Percentiles rank a stretch among this genome's conserved stretches.
Conservation (phyloP, 2,113 vertebrate genomes). For the Syrrhaptes paradoxus region DNA sequence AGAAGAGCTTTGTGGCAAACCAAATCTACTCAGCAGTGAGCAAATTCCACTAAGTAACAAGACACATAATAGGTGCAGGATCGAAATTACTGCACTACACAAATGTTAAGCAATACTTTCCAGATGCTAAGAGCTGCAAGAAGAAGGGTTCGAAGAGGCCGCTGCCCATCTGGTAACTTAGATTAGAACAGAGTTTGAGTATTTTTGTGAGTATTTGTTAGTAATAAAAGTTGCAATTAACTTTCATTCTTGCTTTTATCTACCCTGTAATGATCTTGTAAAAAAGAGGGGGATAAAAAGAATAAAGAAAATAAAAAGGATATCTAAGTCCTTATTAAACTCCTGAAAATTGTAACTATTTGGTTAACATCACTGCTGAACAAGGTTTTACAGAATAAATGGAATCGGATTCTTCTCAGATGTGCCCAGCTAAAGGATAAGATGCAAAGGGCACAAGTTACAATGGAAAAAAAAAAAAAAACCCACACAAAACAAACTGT, state of each 20-base stretch:
- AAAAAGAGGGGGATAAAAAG: not conserved
- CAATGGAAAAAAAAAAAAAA: not conserved
- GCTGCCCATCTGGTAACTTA: not conserved
- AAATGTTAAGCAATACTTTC: not conserved
- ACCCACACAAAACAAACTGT: not conserved
- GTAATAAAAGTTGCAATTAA: not conserved
- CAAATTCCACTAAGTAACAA: not conserved
- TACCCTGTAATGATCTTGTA: not conserved
- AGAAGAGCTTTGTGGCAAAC: not conserved
- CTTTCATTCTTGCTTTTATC: not conserved
- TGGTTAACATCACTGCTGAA: not conserved
- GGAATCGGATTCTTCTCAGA: not conserved
- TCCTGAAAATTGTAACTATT: not conserved
- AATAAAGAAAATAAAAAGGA: accelerated
- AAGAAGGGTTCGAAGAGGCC: not conserved
- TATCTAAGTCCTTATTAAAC: not conserved
- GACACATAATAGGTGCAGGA: not conserved
- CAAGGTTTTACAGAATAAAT: not conserved
- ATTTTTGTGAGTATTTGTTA: not conserved
- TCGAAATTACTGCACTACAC: not conserved
- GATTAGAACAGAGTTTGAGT: not conserved
- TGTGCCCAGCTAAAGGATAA: not conserved
- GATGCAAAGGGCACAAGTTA: not conserved
- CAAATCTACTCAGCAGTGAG: not conserved
- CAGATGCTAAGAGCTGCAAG: not conserved